Evolutionary conservation across 2,797 vertebrate genomes (phyloP).

Genomic region (Dromococcyx pavoninus): DNA sequence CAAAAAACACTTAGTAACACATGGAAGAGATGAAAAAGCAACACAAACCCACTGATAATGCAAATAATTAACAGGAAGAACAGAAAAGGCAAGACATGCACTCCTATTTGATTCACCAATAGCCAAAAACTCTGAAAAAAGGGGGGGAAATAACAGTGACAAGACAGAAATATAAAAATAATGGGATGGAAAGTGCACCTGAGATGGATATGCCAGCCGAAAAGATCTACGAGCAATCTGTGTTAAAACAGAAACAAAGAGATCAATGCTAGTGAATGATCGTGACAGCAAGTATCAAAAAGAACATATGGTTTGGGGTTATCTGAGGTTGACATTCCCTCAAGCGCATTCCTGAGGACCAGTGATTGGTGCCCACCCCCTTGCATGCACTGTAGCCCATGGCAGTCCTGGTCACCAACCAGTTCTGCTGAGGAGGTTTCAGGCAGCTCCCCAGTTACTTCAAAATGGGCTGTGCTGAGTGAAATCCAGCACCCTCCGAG

Average conservation of each 20-base stretch:
- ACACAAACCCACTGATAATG: slow-evolving; percentile 30
- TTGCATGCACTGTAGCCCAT: background rate
- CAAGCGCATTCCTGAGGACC: background rate
- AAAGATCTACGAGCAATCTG: slow-evolving; percentile 78
- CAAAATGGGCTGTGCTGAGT: background rate
- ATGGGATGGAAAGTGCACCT: slow-evolving; percentile 76
- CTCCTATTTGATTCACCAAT: background rate
- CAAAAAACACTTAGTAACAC: slow-evolving; percentile 20
- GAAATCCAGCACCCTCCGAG: background rate
- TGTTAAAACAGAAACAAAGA: slow-evolving; percentile 74
- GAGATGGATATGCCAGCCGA: slow-evolving; percentile 75
- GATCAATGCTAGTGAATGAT: slow-evolving; percentile 62
- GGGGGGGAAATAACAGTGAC: slow-evolving; percentile 5
- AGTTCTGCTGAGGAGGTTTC: background rate
- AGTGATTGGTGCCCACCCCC: background rate
- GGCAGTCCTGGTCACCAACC: background rate
- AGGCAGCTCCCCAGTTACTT: background rate
- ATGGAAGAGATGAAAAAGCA: slow-evolving; percentile 40
- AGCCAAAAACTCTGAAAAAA: background rate
- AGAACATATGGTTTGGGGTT: background rate
- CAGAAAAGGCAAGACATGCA: background rate
- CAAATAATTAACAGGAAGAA: background rate
- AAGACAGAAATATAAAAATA: slow-evolving; percentile 53
- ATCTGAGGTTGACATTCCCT: background rate
- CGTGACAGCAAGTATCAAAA: slow-evolving; percentile 48